Evolutionary conservation across 2,113 vertebrate species (phyloP).

Genomic region (Thunnus thynnus): DNA sequence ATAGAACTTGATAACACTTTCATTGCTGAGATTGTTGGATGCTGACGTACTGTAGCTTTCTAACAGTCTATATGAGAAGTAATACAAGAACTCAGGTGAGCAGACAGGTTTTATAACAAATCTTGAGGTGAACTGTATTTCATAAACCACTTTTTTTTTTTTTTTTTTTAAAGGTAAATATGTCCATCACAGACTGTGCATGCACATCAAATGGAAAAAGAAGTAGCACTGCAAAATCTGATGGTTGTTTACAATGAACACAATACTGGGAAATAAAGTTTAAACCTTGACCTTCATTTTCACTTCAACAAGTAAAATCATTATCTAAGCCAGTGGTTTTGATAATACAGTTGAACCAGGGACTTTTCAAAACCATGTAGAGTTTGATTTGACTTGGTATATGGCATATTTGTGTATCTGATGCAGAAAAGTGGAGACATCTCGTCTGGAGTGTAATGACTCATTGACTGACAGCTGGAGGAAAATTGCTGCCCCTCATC

Average conservation of each 20-base stretch:
- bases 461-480: not conserved
- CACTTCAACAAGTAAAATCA: slow-evolving; percentile 5
- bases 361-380: not conserved
- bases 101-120: no score
- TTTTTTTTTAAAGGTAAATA: not conserved
- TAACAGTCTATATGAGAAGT: not conserved
- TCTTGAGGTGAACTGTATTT: not conserved
- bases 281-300: not conserved
- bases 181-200: not conserved
- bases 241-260: not conserved
- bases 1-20: no score
- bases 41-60: no score
- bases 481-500: not conserved
- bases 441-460: not conserved
- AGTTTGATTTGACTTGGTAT: not conserved
- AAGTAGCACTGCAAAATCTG: not conserved
- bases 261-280: not conserved
- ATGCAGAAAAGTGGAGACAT: not conserved
- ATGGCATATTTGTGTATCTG: slow-evolving; percentile 15
- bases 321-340: not conserved
- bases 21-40: no score
- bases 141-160: not conserved
- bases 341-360: not conserved
- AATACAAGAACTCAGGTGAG: not conserved
- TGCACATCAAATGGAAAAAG: no score